Evolutionary conservation across 2,113 vertebrate species (phyloP), one percentile per base, ranked within the genome.

Genomic region (Lycaon pictus): DNA sequence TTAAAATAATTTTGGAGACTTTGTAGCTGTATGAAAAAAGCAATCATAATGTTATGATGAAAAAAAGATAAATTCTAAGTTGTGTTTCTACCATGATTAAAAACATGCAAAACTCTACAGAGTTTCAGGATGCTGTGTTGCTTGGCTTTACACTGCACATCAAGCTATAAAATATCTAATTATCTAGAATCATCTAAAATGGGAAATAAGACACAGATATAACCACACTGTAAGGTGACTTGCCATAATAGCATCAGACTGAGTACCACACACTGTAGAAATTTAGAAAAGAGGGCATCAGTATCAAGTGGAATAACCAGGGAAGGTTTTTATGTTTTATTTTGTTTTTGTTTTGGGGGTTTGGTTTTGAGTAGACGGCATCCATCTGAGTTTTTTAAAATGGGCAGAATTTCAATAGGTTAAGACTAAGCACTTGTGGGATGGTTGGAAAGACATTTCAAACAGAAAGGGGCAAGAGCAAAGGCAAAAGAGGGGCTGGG

Each of bases 161-260:
- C 25, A 53, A 89, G 1, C 13, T 94, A 6, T 1, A 90, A 0
- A 51, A 11, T 4, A 71, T 67, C 55, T 82, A 92, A 77, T 37
- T 56, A 92, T 84, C 25, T 80, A 88, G 56, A 96, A 77, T 55
- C 51, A 37, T 48, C 25, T 90, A 93, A 93, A 74, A 90, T 65
- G 22, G 25, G 16, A 90, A 90, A 92, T 71, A 88, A 85, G 32
- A 32, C 3, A 48, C 16, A 95, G 53, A 51, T 0, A 35, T 25
- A 81, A 62, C 12, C 7, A 37, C 16, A 5, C 10, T 48, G 13
- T 8, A 83, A 19, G 4, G 17, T n/a, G 22, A 35, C 23, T 7
- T 82, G 13, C 35, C 51, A 37, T 67, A 51, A 72, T 90, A 90
- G 29, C 84, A 88, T 22, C 27, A 76, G 77, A 88, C 55, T 51